Evolutionary conservation across 1,140 invertebrate genomes (phyloP).

Genomic region (Sycophila sp.): DNA sequence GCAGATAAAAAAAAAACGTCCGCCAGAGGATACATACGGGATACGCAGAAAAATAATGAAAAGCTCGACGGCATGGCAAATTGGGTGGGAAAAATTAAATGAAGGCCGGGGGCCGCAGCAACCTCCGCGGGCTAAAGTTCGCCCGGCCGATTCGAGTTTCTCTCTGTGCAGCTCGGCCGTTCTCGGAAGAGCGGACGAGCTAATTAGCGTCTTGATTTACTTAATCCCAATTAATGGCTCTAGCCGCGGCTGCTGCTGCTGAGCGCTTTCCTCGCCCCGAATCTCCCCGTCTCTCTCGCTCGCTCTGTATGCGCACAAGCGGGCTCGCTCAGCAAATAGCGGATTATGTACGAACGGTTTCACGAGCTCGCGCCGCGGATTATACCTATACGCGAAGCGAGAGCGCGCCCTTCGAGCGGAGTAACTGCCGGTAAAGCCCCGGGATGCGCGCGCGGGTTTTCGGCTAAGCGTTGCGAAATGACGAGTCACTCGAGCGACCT

Average conservation of each 20-base stretch:
- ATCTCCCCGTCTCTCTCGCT: slow-evolving; percentile 38
- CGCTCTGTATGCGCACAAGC: slow-evolving; percentile 38
- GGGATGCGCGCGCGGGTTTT: not conserved
- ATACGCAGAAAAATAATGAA: slow-evolving; percentile 27
- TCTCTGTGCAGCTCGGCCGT: slow-evolving; percentile 40
- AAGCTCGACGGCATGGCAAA: slow-evolving; percentile 49
- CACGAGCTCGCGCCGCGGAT: slow-evolving; percentile 40
- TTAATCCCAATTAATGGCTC: slow-evolving; percentile 67
- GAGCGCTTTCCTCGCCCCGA: no score
- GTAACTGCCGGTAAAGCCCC: not conserved
- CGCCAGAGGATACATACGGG: not conserved
- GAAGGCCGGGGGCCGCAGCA: slow-evolving; percentile 46
- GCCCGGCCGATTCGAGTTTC: not conserved
- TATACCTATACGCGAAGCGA: not conserved
- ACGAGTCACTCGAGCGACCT: not conserved
- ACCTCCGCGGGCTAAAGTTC: slow-evolving; percentile 18
- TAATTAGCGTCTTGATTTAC: slow-evolving; percentile 69
- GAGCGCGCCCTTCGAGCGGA: no score
- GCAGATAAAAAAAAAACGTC: not conserved
- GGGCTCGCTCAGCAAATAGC: slow-evolving; percentile 57
- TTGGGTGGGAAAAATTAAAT: slow-evolving; percentile 63
- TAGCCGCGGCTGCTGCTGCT: not conserved
- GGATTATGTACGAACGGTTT: slow-evolving; percentile 62
- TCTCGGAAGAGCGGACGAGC: slow-evolving; percentile 53
- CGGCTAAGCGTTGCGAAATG: not conserved